Conservation (phyloP, 2,888 invertebrate species). For the Ryuthela nishihirai region DNA sequence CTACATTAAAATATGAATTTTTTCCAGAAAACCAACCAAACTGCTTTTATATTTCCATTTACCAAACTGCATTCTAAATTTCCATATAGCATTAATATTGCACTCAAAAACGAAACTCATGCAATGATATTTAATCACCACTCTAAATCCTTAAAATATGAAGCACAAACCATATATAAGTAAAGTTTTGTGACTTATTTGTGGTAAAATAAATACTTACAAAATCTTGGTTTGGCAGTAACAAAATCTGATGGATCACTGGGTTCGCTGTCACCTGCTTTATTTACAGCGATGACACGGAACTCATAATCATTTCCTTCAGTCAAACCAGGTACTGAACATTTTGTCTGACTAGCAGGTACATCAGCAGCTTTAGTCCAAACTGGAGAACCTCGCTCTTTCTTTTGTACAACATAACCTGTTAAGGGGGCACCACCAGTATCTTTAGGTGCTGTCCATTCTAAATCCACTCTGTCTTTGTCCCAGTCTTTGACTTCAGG, state of each 20-base stretch:
- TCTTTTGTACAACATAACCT: conserved; percentile 84
- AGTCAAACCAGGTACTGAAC: conserved; percentile 83
- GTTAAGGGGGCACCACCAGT: conserved; percentile 46
- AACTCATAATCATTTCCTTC: conserved; percentile 94
- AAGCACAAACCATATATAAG: too few relatives aligned
- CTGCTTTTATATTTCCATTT: too few relatives aligned
- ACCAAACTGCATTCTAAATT: too few relatives aligned
- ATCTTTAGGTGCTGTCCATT: conserved; percentile 60
- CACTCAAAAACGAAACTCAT: too few relatives aligned
- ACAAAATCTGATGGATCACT: conserved; percentile 79
- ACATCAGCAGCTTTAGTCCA: conserved; percentile 90
- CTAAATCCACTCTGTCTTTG: conserved; percentile 68
- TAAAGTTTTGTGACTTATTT: not conserved
- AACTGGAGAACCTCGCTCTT: conserved; percentile 89
- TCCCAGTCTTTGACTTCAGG: conserved; percentile 67
- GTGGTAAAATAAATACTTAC: conserved; percentile 36
- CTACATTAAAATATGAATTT: too few relatives aligned
- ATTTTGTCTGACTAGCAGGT: conserved; percentile 71
- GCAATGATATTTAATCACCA: too few relatives aligned
- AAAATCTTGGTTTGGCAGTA: conserved; percentile 70
- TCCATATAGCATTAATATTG: too few relatives aligned
- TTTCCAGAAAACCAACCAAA: too few relatives aligned
- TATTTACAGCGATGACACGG: conserved; percentile 59
- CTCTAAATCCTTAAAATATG: too few relatives aligned
- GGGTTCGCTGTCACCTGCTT: conserved; percentile 45